Evolutionary conservation across 2,797 vertebrate species (phyloP), one percentile per base, ranked within the genome.

Genomic region (Thripadectes ignobilis): DNA sequence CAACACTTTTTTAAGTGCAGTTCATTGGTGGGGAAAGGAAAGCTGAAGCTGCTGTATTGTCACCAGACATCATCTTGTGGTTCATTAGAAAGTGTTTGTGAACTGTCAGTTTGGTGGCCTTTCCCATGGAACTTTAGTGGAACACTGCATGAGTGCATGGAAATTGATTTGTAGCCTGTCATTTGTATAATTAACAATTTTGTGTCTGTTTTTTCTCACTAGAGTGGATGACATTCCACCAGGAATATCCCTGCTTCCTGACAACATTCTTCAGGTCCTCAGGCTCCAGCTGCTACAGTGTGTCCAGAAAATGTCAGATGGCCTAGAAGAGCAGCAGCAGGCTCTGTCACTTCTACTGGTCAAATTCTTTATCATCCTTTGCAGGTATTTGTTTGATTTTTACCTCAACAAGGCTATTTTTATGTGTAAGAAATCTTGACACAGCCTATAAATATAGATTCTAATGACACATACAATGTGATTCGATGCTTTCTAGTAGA

Each of bases 231-330:
- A 99, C 86, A 72, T 99, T 34, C 99, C 99, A 8, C 99, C 99
- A 2, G 99, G 98, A 96, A 97, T 99, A 97, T 99, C 99, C 5
- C 98, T 99, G 93, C 98, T 99, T 82, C 99, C 99, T 36, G 99
- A 99, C 98, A 99, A 99, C 97, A 99, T 99, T 97, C 98, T 99
- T 85, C 99, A 99, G 97, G 99, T 99, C 88, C 95, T 99, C 92
- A 98, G 99, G 82, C 98, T 99, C 61, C 99, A 99, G 97, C 98
- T 99, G 92, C 97, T 99, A 30, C 99, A 99, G 65, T 99, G 99
- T 68, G 99, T 99, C 94, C 99, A 99, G 97, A 99, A 99, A 97
- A 98, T 98, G 73, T 99, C 99, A 6, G 99, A 99, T 45, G 99
- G 99, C 12, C 96, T 99, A 95, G 99, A 99, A 94, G 98, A 99